Evolutionary conservation across 2,797 vertebrate species (phyloP).

Genomic region (Phaenicophaeus curvirostris): DNA sequence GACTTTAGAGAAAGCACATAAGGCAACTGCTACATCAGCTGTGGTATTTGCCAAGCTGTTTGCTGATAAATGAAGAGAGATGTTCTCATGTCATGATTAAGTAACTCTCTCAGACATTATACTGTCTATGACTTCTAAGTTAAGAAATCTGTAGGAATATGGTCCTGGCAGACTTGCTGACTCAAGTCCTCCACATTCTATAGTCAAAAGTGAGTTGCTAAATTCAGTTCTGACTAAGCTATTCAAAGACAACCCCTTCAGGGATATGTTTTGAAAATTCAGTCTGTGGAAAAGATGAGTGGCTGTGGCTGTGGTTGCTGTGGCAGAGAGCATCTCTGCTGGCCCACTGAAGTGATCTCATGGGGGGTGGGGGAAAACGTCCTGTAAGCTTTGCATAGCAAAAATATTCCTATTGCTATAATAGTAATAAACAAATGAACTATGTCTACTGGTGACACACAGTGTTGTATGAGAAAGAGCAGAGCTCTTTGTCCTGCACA

Average conservation of each 20-base stretch:
- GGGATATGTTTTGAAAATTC: not conserved
- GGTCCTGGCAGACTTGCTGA: not conserved
- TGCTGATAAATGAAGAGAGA: slow-evolving; percentile 38
- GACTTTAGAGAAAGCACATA: not conserved
- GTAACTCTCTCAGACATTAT: not conserved
- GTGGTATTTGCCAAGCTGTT: slow-evolving; percentile 18
- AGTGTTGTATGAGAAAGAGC: not conserved
- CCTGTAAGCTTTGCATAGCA: not conserved
- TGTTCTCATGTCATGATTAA: slow-evolving; percentile 8
- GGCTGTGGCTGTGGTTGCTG: not conserved
- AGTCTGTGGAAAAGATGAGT: not conserved
- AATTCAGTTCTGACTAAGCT: slow-evolving; percentile 14
- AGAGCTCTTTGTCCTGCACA: not conserved
- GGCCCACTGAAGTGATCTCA: not conserved
- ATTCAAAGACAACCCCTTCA: not conserved
- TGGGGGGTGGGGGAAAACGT: not conserved
- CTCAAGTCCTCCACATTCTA: not conserved
- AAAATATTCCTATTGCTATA: not conserved
- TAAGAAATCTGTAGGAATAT: not conserved
- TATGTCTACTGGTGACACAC: not conserved
- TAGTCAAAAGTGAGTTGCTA: slow-evolving; percentile 19
- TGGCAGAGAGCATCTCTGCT: not conserved
- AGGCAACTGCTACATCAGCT: not conserved
- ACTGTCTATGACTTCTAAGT: not conserved
- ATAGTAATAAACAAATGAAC: not conserved